Base-by-base conservation (phyloP, 2,113 vertebrate genomes). In the Caranx melampygus region DNA sequence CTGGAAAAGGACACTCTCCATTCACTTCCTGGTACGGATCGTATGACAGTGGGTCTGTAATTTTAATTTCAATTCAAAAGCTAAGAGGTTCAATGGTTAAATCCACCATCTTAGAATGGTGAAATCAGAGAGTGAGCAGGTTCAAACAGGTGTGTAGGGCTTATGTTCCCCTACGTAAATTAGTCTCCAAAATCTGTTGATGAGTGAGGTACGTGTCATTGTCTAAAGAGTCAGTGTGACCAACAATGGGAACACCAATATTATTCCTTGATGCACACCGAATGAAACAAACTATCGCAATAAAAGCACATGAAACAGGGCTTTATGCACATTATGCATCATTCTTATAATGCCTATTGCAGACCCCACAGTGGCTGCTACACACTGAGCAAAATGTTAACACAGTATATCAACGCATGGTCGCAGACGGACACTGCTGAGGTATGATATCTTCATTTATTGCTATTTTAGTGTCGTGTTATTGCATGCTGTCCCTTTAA, bases 341-440 rank as follows among this genome's bases (percentile, higher is more conserved):
- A 18, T 26, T 54, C 34, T 52, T 35, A 18, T 49, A 5, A 58
- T 31, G 31, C n/a, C 26, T 21, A 59, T 16, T 12, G 4, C 2
- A 54, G 31, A n/a, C 31, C 70, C 47, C 57, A 6, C 68, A 18
- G 34, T 1, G 2, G 45, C 33, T 7, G 37, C 3, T n/a, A 18
- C 34, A 40, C 12, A 15, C 44, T 20, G 26, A 59, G 54, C 21
- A 45, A 35, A 75, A 37, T 1, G 3, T 5, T 35, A 15, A 51
- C 3, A 3, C 8, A 72, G 26, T 42, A 75, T 31, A 49, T 66
- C 69, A 73, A 64, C 57, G 67, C 49, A 63, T 63, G 64, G 49
- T 49, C 54, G 68, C 33, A 63, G 31, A 55, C 18, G 15, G 37
- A 63, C 34, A 59, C 11, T 37, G 61, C 58, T 54, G 34, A 68